A percentile compares a stretch with the other conserved stretches of the same genome.
Conservation (phyloP, 2,888 invertebrate genomes). For the Agriopis aurantiaria region DNA sequence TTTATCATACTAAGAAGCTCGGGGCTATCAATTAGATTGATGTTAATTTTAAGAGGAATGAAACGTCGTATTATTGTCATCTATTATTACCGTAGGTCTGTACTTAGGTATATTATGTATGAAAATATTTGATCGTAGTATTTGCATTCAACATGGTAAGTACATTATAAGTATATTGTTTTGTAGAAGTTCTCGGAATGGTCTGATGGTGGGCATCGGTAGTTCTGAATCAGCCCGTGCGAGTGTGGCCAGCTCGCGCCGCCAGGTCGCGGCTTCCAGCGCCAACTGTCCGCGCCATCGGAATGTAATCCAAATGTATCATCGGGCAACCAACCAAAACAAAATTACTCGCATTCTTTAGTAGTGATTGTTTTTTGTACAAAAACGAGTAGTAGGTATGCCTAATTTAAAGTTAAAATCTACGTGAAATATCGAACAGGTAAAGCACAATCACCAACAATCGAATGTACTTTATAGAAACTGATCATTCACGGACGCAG, state of each 20-base stretch:
- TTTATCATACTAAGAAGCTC: too few species aligned
- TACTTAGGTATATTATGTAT: too few species aligned
- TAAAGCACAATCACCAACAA: background rate
- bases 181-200: background rate
- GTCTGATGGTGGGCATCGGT: background rate
- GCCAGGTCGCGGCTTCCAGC: slow-evolving; percentile 21
- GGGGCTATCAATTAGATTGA: too few species aligned
- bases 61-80: too few species aligned
- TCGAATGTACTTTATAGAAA: slow-evolving; percentile 22
- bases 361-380: slow-evolving; percentile 14
- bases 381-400: background rate
- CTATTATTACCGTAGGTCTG: too few species aligned
- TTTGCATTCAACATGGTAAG: background rate
- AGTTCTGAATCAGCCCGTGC: slow-evolving; percentile 14
- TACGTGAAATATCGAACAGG: too few species aligned
- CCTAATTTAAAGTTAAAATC: too few species aligned
- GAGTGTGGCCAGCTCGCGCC: slow-evolving; percentile 19
- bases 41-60: too few species aligned
- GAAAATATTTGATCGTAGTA: background rate
- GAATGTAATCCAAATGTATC: slow-evolving; percentile 23
- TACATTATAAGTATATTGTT: background rate
- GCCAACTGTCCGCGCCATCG: slow-evolving; percentile 18
- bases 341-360: slow-evolving; percentile 27
- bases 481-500: slow-evolving; percentile 11
- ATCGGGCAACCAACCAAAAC: slow-evolving; percentile 24